Conservation (phyloP, 2,113 vertebrate species). For the Phaethornis superciliosus region DNA sequence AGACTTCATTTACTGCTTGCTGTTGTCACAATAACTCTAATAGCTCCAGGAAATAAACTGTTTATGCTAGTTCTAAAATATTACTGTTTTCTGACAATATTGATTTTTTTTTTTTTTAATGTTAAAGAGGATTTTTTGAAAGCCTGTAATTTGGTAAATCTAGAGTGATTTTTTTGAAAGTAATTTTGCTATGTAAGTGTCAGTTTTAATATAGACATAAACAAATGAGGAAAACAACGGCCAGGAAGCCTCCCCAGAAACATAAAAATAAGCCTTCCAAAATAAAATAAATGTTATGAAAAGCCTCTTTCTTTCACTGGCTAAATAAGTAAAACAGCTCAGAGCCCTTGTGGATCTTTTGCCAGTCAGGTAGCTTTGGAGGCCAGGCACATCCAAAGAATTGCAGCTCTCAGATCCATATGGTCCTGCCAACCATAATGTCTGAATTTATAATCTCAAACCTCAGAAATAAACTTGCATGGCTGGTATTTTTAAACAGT, state of each 20-base stretch:
- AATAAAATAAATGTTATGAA: background rate
- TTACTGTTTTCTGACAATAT: background rate
- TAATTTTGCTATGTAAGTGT: background rate
- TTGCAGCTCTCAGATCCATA: background rate
- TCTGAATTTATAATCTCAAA: background rate
- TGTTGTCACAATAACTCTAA: background rate
- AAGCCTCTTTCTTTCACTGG: background rate
- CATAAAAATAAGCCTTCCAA: no score
- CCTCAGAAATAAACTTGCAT: constrained; percentile 3
- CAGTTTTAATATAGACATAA: constrained; percentile 5
- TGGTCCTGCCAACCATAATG: background rate
- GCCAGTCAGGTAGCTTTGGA: background rate
- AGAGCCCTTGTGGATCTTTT: background rate
- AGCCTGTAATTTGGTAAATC: constrained; percentile 25
- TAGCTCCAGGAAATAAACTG: background rate
- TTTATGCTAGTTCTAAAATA: constrained; percentile 1
- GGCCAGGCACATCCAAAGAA: background rate
- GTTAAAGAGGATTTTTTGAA: background rate
- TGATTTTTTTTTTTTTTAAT: background rate
- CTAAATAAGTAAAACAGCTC: background rate
- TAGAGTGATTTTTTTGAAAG: background rate
- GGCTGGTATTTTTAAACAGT: constrained; percentile 2
- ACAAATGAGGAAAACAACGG: background rate
- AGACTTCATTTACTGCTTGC: constrained; percentile 1
- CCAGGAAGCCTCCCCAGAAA: background rate